Conservation (phyloP, 2,888 invertebrate genomes). For the Tetragonisca angustula region DNA sequence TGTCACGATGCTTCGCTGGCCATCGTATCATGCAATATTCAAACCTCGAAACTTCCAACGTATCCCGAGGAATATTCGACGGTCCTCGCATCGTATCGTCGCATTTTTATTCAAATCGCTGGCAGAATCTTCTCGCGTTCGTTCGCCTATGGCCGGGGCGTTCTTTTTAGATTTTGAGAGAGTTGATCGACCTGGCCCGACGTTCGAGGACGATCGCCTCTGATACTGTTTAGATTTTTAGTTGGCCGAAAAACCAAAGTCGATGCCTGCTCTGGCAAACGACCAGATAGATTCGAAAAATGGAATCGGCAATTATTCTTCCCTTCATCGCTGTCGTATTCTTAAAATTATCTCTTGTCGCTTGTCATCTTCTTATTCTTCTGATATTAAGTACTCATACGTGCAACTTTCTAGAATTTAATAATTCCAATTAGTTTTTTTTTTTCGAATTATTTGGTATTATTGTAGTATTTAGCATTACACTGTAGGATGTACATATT, state of each 20-base stretch:
- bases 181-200: background rate
- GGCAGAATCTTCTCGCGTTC: background rate
- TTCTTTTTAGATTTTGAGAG: background rate
- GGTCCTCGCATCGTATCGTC: background rate
- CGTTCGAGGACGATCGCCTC: background rate
- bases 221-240: too few relatives aligned
- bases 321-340: too few relatives aligned
- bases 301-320: constrained; percentile 23
- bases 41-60: constrained; percentile 1
- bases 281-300: constrained; percentile 50
- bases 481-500: too few relatives aligned
- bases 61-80: constrained; percentile 1
- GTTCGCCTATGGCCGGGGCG: background rate
- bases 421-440: too few relatives aligned
- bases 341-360: too few relatives aligned
- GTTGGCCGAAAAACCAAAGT: constrained; percentile 23
- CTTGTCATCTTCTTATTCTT: too few relatives aligned
- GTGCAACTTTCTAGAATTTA: too few relatives aligned
- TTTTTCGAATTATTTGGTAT: too few relatives aligned
- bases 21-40: constrained; percentile 41
- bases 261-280: constrained; percentile 49
- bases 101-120: constrained; percentile 43
- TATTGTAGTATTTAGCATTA: too few relatives aligned
- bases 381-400: too few relatives aligned
- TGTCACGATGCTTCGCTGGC: background rate